These are phyloP conservation scores for Stenodema calcarata DNA, from an alignment of 2,888 invertebrate genomes.

Conservation along the genomic window DNA sequence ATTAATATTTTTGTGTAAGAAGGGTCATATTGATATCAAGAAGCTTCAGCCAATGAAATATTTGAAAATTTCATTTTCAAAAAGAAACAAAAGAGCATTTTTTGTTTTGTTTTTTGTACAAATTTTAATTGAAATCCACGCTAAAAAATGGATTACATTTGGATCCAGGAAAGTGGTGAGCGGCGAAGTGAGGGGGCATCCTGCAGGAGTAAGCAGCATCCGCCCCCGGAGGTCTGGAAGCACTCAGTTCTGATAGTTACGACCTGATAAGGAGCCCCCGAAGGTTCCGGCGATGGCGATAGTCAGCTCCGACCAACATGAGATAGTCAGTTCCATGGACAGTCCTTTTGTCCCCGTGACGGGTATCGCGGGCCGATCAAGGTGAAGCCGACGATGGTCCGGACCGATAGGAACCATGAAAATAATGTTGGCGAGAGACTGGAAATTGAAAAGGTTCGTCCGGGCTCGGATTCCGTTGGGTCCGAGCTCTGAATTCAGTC, in stretches of 20 bases:
- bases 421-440: no score
- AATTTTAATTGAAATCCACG: no score
- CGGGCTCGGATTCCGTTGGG: no score
- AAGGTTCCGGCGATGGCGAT: neutral
- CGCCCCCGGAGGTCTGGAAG: constrained; percentile 2
- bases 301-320: neutral
- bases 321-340: neutral
- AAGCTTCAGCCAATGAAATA: no score
- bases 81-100: no score
- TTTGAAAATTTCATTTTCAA: no score
- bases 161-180: neutral
- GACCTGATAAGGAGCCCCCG: neutral
- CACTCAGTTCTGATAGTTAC: neutral
- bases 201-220: neutral
- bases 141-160: no score
- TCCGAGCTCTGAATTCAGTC: no score
- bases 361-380: neutral
- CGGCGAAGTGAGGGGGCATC: neutral
- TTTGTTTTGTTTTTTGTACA: no score
- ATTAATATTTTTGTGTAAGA: no score
- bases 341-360: neutral
- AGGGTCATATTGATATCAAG: no score
- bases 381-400: neutral
- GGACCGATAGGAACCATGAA: neutral
- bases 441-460: no score